phyloP scores from a whole-genome alignment of 2,113 vertebrate genomes.

The Thamnophis sirtalis region DNA sequence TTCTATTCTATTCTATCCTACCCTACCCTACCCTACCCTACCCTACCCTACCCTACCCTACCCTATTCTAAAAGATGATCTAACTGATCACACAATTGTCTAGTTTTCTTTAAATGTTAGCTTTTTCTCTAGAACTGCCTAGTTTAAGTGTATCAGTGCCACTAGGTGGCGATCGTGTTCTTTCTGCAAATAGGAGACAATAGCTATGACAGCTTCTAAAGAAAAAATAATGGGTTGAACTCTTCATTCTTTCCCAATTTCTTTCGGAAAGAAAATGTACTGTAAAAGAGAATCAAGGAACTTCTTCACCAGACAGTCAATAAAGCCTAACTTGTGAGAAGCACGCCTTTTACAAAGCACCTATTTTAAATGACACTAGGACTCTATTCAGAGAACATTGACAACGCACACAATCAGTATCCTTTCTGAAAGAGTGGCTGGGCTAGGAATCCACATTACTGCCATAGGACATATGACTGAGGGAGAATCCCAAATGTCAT shows the following conservation, averaged over 20 bases:
- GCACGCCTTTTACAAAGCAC: background rate
- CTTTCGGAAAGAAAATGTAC: no score
- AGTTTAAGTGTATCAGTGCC: fast-evolving
- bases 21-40: no score
- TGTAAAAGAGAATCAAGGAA: background rate
- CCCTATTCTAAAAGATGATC: no score
- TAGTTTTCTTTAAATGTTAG: background rate
- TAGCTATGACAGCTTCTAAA: background rate
- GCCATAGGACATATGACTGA: background rate
- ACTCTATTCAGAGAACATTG: background rate
- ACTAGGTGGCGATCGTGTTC: conserved; percentile 50
- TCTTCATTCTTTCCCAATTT: background rate
- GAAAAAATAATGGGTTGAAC: background rate
- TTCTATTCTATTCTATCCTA: no score
- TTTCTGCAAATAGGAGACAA: conserved; percentile 29
- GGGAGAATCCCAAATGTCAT: background rate
- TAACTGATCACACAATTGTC: background rate
- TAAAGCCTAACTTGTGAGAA: background rate
- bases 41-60: no score
- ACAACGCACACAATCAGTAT: background rate
- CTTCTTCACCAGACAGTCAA: background rate
- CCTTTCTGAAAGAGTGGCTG: background rate
- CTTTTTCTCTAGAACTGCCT: background rate
- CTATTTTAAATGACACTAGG: background rate
- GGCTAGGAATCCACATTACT: background rate